A percentile compares a stretch with the other conserved stretches of the same genome.
Evolutionary conservation across 2,888 invertebrate species (phyloP).

Genomic region (Drosophila meridiana): DNA sequence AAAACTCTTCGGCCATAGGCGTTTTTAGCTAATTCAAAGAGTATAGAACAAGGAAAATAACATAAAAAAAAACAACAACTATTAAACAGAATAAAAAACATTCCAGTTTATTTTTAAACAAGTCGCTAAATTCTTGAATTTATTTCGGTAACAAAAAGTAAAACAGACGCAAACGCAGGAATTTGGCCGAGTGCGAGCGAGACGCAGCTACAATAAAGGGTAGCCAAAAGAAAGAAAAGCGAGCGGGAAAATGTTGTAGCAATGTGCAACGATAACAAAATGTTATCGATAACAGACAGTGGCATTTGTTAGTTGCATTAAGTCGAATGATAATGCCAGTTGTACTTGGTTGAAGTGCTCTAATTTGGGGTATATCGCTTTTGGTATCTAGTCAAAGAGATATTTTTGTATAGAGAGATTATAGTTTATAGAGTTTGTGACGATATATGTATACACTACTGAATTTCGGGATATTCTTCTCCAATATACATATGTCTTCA

Average conservation of each 20-base stretch:
- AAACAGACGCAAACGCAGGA: conserved; percentile 43
- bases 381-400: background rate
- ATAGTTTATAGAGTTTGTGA: background rate
- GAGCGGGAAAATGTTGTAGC: conserved; percentile 4
- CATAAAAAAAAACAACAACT: conserved; percentile 2
- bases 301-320: conserved; percentile 55
- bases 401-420: background rate
- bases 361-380: background rate
- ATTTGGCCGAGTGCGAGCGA: conserved; percentile 42
- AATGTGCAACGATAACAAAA: conserved; percentile 56
- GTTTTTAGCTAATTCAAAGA: conserved; percentile 71
- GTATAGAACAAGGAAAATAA: background rate
- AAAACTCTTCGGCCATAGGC: conserved; percentile 56
- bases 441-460: no score
- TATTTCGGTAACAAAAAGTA: conserved; percentile 61
- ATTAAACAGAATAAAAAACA: conserved; percentile 52
- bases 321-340: background rate
- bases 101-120: conserved; percentile 80
- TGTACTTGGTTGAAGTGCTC: background rate
- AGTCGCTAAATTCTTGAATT: conserved; percentile 76
- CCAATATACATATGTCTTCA: no score
- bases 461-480: no score
- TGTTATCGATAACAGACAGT: conserved; percentile 73
- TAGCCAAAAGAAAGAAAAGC: conserved; percentile 22
- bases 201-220: conserved; percentile 33